Evolutionary conservation across 2,797 vertebrate species (phyloP), one percentile per base, ranked within the genome.

Genomic region (Cyprinella venusta): DNA sequence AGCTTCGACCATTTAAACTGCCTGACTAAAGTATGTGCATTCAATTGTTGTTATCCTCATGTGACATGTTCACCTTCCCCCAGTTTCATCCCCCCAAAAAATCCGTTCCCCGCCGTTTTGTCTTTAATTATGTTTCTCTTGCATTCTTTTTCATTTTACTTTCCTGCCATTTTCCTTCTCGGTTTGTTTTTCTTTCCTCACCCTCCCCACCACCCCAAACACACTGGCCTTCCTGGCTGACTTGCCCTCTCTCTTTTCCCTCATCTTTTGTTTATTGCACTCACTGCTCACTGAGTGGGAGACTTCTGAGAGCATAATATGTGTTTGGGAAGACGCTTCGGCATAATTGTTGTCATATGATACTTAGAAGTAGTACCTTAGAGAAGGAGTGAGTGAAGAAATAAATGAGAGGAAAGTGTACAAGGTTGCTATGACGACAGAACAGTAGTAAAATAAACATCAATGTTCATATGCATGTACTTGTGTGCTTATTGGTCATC

Each of bases 281-380:
- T 77, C 68, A 70, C 70, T 86, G 71, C 83, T 81, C 45, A 45
- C 33, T 30, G 56, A 76, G 45, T 80, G 65, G 65, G 65, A 84
- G 85, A 77, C 48, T 84, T 81, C 16, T 68, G 75, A 82, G 40
- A 69, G 85, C 80, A 87, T 87, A 87, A 88, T 84, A 81, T 83
- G 75, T 30, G 8, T 87, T 85, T 88, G 87, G 86, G 70, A 89
- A 87, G 77, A 80, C 1, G 88, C 88, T 90, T 84, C 52, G 4
- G 19, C 18, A 15, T 93, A 95, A 94, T 94, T 87, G 87, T 89
- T 92, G 90, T 93, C 94, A 94, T 92, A 94, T 94, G 93, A 93
- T 89, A 72, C 80, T 82, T 69, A 48, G 72, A 56, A 74, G 67
- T 80, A 86, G 85, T 40, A 68, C 79, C 72, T 59, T 21, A 85